These are phyloP conservation scores for Bufotes viridis DNA, from an alignment of 2,797 vertebrate species.

Conservation along the genomic window DNA sequence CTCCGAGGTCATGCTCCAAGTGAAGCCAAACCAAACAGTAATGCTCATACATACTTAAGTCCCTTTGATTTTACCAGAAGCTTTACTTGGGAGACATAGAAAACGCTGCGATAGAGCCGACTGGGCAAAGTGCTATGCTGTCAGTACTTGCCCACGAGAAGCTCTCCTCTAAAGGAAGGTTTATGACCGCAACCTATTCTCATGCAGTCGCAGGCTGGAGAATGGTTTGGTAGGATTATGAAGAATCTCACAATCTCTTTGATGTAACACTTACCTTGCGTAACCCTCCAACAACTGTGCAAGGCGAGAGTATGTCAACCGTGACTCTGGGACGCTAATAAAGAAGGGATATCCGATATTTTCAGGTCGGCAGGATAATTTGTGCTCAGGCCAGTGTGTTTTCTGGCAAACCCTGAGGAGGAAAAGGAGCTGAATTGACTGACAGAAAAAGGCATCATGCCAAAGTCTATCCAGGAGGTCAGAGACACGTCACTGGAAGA, in stretches of 20 bases:
- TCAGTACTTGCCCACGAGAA: no score
- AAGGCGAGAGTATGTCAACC: conserved; percentile 88
- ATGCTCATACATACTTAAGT: no score
- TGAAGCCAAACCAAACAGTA: no score
- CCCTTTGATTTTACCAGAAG: no score
- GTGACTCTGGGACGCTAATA: conserved; percentile 90
- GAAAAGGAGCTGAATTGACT: neutral
- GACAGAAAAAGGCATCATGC: neutral
- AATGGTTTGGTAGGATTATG: neutral
- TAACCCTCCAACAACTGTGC: conserved; percentile 93
- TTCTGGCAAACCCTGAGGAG: conserved; percentile 86
- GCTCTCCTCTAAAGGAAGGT: no score
- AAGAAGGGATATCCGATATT: conserved; percentile 94
- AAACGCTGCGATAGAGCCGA: no score
- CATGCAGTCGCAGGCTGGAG: neutral
- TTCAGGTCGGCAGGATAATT: conserved; percentile 88
- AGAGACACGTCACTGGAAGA: neutral
- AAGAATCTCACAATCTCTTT: neutral
- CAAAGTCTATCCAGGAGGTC: neutral
- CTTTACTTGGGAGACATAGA: no score
- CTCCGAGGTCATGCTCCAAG: no score
- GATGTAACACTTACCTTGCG: conserved; percentile 81
- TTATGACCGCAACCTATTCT: no score
- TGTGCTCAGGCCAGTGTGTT: conserved; percentile 94
- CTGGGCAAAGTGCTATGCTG: no score